Conservation (phyloP, 2,113 vertebrate genomes). For the Zosterops lateralis region DNA sequence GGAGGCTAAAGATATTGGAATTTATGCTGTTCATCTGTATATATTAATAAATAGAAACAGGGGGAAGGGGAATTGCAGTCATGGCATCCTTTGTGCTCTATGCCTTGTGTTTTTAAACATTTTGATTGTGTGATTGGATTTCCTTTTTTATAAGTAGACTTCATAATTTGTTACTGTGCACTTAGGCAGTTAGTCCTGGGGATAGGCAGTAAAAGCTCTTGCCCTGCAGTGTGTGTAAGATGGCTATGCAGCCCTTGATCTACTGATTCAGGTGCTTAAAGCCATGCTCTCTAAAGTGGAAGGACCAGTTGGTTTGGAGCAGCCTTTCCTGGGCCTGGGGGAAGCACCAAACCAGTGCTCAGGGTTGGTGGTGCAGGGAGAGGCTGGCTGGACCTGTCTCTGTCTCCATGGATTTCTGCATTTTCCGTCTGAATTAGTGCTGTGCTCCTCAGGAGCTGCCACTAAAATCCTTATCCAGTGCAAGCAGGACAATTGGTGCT, state of each 20-base stretch:
- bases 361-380: background rate
- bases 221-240: background rate
- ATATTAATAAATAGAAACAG: background rate
- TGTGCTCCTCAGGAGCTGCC: background rate
- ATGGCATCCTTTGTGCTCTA: background rate
- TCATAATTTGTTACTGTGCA: background rate
- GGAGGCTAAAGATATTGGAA: background rate
- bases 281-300: background rate
- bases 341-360: background rate
- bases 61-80: background rate
- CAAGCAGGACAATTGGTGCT: fast-evolving
- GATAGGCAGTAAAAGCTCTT: background rate
- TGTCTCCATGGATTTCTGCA: background rate
- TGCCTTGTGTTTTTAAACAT: background rate
- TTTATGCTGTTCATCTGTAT: background rate
- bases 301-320: background rate
- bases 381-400: background rate
- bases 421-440: background rate
- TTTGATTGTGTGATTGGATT: background rate
- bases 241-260: background rate
- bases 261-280: background rate
- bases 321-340: background rate
- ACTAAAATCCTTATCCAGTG: fast-evolving
- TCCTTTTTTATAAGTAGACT: background rate
- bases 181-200: background rate